Evolutionary conservation across 2,888 invertebrate genomes (phyloP).

Genomic region (Sicus ferrugineus): DNA sequence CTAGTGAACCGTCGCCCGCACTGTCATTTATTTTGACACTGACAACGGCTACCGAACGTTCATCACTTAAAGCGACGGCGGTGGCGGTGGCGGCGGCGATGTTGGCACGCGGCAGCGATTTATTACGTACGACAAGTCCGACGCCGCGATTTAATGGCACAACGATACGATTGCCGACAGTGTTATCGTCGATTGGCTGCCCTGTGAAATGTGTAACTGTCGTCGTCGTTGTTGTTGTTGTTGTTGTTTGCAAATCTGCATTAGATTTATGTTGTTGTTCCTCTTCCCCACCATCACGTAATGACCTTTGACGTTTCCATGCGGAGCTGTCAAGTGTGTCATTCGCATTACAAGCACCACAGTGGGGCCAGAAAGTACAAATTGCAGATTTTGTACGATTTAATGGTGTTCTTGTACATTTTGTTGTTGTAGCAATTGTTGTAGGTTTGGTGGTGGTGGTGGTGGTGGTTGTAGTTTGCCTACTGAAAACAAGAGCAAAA

Average conservation of each 20-base stretch:
- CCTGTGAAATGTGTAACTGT: slow-evolving; percentile 1
- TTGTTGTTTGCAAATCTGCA: slow-evolving; percentile 26
- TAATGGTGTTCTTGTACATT: slow-evolving; percentile 17
- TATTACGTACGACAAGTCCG: neutral
- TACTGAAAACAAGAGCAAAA: slow-evolving; percentile 34
- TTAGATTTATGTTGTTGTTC: slow-evolving; percentile 32
- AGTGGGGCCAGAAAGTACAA: slow-evolving; percentile 72
- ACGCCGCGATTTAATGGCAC: slow-evolving; percentile 19
- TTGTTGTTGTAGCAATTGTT: slow-evolving; percentile 7
- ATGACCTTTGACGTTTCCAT: slow-evolving; percentile 21
- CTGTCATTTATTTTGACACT: slow-evolving; percentile 48
- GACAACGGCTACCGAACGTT: slow-evolving; percentile 43
- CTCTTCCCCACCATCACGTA: slow-evolving; percentile 30
- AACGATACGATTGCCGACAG: slow-evolving; percentile 35
- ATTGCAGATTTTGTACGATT: slow-evolving; percentile 47
- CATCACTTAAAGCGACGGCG: neutral
- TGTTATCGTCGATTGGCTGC: neutral
- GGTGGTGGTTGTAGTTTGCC: slow-evolving; percentile 28
- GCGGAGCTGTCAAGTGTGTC: slow-evolving; percentile 18
- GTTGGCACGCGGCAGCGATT: slow-evolving; percentile 13
- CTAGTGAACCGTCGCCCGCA: slow-evolving; percentile 36
- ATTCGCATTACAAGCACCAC: slow-evolving; percentile 50
- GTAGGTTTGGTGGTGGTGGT: neutral
- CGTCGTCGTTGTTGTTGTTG: slow-evolving; percentile 31
- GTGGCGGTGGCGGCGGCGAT: no score